Evolutionary conservation across 2,888 invertebrate species (phyloP).

Genomic region (Agonopterix alstromeriana): DNA sequence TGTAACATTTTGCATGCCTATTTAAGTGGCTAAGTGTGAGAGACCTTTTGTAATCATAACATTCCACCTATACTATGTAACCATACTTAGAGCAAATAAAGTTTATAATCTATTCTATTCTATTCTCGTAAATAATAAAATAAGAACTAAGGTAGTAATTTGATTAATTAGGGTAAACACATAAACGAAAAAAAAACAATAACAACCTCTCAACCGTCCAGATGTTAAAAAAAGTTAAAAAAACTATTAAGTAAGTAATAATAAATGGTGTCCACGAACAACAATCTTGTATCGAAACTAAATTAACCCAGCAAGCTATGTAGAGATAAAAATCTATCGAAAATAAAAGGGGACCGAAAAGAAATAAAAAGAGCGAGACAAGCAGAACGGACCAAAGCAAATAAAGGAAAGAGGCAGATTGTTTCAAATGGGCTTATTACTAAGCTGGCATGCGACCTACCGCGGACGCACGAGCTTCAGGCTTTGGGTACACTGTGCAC

Average conservation of each 20-base stretch:
- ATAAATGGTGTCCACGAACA: slow-evolving; percentile 8
- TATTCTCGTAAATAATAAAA: too few species aligned
- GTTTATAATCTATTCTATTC: too few species aligned
- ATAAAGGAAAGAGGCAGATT: slow-evolving; percentile 43
- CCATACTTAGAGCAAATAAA: too few species aligned
- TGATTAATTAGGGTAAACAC: neutral
- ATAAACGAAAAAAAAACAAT: neutral
- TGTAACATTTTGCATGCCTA: too few species aligned
- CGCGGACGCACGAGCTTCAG: slow-evolving; percentile 24
- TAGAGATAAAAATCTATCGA: slow-evolving; percentile 18
- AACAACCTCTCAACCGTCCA: neutral
- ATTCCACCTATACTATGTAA: too few species aligned
- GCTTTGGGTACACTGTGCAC: neutral
- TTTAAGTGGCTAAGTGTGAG: too few species aligned
- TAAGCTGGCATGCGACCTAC: slow-evolving; percentile 42
- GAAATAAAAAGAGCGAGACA: slow-evolving; percentile 33
- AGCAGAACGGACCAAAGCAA: slow-evolving; percentile 32
- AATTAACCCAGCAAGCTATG: slow-evolving; percentile 15
- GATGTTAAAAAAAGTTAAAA: slow-evolving; percentile 7
- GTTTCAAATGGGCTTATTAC: slow-evolving; percentile 60
- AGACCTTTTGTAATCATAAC: too few species aligned
- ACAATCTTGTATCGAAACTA: slow-evolving; percentile 14
- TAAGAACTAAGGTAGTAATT: too few species aligned
- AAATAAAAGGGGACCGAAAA: slow-evolving; percentile 24
- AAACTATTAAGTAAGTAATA: slow-evolving; percentile 2